A percentile compares a stretch with the other conserved stretches of the same genome.
Conservation (phyloP, 2,113 vertebrate genomes). For the Gymnarchus niloticus region DNA sequence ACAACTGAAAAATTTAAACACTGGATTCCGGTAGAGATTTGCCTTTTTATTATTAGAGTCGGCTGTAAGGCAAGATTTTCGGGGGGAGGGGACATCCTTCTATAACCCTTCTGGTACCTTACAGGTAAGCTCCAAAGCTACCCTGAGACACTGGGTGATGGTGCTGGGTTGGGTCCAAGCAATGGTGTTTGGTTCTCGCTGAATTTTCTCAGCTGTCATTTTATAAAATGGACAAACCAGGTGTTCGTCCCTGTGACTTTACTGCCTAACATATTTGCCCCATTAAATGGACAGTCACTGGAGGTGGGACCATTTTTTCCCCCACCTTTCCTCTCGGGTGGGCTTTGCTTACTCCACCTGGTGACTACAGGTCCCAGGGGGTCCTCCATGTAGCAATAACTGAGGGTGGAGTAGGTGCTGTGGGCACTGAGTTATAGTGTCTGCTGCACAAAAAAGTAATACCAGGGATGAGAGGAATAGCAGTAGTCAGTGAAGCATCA, state of each 20-base stretch:
- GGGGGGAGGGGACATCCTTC: background rate
- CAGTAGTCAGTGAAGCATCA: background rate
- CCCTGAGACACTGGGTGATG: background rate
- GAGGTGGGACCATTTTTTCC: background rate
- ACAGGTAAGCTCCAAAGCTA: background rate
- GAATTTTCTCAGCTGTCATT: background rate
- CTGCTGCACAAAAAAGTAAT: background rate
- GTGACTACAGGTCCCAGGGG: background rate
- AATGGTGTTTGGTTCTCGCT: background rate
- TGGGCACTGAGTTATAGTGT: conserved; percentile 19
- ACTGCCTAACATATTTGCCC: background rate
- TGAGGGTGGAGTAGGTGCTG: background rate
- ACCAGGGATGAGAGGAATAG: background rate
- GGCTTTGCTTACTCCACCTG: background rate
- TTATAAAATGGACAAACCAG: background rate
- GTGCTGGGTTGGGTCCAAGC: background rate
- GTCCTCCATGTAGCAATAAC: too few species aligned
- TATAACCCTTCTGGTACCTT: background rate
- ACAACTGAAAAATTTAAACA: background rate
- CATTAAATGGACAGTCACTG: background rate
- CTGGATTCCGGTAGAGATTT: background rate
- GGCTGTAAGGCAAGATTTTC: background rate
- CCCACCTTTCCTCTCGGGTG: background rate
- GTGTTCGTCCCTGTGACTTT: background rate
- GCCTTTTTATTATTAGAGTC: background rate